Conservation (phyloP, 2,888 invertebrate genomes). For the Sinohyriopsis cumingii region DNA sequence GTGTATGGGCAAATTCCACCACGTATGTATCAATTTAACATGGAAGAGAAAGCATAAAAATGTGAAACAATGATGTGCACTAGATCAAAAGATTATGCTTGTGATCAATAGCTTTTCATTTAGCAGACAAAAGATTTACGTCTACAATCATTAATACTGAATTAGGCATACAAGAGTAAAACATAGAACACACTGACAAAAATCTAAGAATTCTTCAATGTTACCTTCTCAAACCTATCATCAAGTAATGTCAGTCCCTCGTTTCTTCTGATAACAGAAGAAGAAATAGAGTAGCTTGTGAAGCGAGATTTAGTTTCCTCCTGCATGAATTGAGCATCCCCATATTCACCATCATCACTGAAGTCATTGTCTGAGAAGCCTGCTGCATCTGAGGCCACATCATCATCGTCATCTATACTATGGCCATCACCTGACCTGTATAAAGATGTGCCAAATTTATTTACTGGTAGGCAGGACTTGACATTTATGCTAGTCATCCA, state of each 20-base stretch:
- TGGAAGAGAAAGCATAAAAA: too few relatives aligned
- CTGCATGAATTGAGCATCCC: conserved; percentile 48
- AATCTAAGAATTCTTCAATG: too few relatives aligned
- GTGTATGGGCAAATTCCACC: too few relatives aligned
- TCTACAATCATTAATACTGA: too few relatives aligned
- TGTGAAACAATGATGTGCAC: too few relatives aligned
- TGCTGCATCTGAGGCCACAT: conserved; percentile 39
- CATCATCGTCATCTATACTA: conserved; percentile 29
- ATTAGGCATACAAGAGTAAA: too few relatives aligned
- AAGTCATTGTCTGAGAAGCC: conserved; percentile 34
- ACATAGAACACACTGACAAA: not conserved
- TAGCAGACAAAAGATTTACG: too few relatives aligned
- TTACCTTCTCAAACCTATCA: conserved; percentile 83
- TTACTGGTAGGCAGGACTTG: too few relatives aligned
- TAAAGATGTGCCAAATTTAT: not conserved
- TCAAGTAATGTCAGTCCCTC: conserved; percentile 87
- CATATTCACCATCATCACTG: conserved; percentile 38
- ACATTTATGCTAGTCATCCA: too few relatives aligned
- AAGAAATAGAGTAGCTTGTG: conserved; percentile 94
- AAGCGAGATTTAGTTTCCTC: conserved; percentile 88
- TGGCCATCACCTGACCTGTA: conserved; percentile 1
- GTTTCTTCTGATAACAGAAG: conserved; percentile 89
- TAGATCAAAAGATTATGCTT: too few relatives aligned
- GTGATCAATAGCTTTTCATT: too few relatives aligned
- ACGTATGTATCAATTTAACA: too few relatives aligned